A percentile compares a stretch with the other conserved stretches of the same genome.
phyloP scores from a whole-genome alignment of 2,113 vertebrate species.

The Cinclus cinclus region DNA sequence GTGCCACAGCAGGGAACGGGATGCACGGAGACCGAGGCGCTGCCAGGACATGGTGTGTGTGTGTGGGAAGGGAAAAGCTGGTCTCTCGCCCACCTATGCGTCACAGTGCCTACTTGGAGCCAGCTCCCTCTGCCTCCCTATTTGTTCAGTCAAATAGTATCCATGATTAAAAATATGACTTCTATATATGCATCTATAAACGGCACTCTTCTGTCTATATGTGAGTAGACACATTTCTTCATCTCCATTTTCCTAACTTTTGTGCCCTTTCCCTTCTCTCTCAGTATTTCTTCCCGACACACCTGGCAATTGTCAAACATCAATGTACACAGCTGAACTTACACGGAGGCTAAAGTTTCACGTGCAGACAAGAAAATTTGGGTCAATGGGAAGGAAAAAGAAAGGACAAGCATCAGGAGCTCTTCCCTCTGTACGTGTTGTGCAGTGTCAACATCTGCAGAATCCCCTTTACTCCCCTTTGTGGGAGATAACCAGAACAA shows the following conservation, averaged over 20 bases:
- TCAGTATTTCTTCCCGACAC: neutral
- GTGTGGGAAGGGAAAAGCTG: constrained; percentile 54
- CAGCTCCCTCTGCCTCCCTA: constrained; percentile 34
- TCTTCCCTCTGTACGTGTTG: neutral
- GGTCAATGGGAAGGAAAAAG: neutral
- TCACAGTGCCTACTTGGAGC: constrained; percentile 1
- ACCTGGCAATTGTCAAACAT: neutral
- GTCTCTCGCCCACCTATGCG: constrained; percentile 33
- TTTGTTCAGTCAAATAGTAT: neutral
- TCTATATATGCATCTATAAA: neutral
- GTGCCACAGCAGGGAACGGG: neutral
- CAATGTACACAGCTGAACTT: neutral
- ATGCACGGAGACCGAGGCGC: neutral
- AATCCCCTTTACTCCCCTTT: neutral
- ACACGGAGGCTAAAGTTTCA: neutral
- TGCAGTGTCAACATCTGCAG: neutral
- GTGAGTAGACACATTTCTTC: neutral
- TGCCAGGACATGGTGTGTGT: constrained; percentile 15
- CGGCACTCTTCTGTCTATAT: neutral
- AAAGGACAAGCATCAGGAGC: neutral
- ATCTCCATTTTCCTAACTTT: neutral
- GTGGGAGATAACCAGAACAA: neutral
- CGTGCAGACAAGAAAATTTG: neutral
- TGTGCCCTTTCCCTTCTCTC: neutral
- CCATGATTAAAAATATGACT: neutral